These are phyloP conservation scores for Holotrichia oblita DNA, from an alignment of 1,140 invertebrate species.

Conservation along the genomic window DNA sequence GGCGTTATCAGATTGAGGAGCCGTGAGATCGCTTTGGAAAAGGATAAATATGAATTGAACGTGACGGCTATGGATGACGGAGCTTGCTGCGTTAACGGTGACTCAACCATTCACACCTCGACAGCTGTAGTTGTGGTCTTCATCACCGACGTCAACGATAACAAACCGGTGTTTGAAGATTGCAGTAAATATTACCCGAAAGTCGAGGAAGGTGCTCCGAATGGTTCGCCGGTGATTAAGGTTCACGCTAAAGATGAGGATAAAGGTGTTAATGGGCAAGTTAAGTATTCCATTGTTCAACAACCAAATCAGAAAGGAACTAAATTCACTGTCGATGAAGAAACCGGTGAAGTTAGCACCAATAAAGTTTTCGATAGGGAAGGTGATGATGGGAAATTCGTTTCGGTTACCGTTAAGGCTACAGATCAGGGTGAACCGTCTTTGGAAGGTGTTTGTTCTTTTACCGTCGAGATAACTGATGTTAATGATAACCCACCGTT, in stretches of 20 bases:
- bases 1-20: slow-evolving; percentile 91
- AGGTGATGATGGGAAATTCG: slow-evolving; percentile 95
- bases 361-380: slow-evolving; percentile 97
- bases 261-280: slow-evolving; percentile 92
- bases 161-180: slow-evolving; percentile 93
- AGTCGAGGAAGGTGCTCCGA: slow-evolving; percentile 91
- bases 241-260: slow-evolving; percentile 94
- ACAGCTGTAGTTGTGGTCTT: slow-evolving; percentile 97
- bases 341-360: slow-evolving; percentile 91
- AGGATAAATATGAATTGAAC: slow-evolving; percentile 92
- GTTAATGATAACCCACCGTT: slow-evolving; percentile 94
- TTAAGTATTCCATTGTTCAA: slow-evolving; percentile 94
- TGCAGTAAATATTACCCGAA: slow-evolving; percentile 91
- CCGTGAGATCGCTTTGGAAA: slow-evolving; percentile 83
- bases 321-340: slow-evolving; percentile 94
- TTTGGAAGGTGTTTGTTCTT: slow-evolving; percentile 93
- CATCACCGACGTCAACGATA: slow-evolving; percentile 96
- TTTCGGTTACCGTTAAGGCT: slow-evolving; percentile 94
- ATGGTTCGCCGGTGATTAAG: slow-evolving; percentile 92
- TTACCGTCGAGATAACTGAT: slow-evolving; percentile 96
- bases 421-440: slow-evolving; percentile 96
- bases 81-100: slow-evolving; percentile 88
- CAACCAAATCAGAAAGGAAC: slow-evolving; percentile 96
- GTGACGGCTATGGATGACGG: slow-evolving; percentile 95
- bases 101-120: slow-evolving; percentile 86